These are phyloP conservation scores for Sphenodon punctatus DNA, from an alignment of 2,797 vertebrate species.

Conservation along the genomic window DNA sequence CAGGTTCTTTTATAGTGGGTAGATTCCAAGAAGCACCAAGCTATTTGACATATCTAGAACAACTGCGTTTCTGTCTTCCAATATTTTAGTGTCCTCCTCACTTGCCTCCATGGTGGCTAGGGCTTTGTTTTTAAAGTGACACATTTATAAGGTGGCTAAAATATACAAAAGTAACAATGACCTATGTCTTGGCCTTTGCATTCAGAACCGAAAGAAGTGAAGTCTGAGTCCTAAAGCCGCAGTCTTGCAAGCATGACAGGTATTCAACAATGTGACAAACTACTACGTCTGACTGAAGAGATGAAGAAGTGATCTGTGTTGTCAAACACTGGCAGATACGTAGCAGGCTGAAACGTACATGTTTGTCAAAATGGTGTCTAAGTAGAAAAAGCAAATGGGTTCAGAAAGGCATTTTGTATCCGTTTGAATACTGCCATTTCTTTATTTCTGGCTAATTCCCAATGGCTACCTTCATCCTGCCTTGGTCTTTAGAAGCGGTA, in stretches of 20 bases:
- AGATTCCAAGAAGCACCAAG: no score
- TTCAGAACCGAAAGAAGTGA: background rate
- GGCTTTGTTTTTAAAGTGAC: background rate
- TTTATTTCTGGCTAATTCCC: background rate
- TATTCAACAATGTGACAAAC: background rate
- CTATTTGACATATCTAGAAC: no score
- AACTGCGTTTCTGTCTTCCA: background rate
- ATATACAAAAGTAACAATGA: no score
- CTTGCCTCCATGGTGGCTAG: no score
- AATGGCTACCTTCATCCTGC: background rate
- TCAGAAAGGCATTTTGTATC: background rate
- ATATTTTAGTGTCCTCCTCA: slow-evolving; percentile 16
- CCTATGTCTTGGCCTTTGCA: background rate
- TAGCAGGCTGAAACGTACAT: background rate
- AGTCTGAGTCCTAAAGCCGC: background rate
- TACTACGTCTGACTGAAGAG: background rate
- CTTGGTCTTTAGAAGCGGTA: background rate
- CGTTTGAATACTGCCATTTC: background rate
- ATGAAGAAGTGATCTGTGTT: background rate
- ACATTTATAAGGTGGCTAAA: no score
- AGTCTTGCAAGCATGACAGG: background rate
- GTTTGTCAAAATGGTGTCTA: background rate
- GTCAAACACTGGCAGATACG: background rate
- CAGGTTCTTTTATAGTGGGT: no score
- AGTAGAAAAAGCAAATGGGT: background rate